Evolutionary conservation across 2,797 vertebrate species (phyloP).

Genomic region (Enoplosus armatus): DNA sequence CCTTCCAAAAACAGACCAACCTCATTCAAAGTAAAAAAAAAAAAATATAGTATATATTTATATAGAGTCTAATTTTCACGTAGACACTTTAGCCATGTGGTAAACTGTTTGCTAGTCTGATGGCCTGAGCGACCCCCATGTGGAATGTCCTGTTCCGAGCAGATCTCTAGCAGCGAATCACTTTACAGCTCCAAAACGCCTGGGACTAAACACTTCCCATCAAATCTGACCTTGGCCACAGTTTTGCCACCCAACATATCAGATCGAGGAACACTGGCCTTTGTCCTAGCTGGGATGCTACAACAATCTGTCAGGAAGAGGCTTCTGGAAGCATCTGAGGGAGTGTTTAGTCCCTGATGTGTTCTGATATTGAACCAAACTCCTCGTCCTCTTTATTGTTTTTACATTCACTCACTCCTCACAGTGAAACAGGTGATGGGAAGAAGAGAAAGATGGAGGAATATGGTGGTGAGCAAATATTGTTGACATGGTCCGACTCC

Average conservation of each 20-base stretch:
- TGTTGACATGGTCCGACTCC: slow-evolving; percentile 3
- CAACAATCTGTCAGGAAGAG: slow-evolving; percentile 10
- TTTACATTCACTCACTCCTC: slow-evolving; percentile 94
- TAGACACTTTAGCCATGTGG: slow-evolving; percentile 73
- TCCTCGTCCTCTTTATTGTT: slow-evolving; percentile 83
- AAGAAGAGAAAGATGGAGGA: slow-evolving; percentile 57
- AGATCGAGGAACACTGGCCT: slow-evolving; percentile 35
- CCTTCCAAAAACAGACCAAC: slow-evolving; percentile 46
- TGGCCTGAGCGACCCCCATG: slow-evolving; percentile 80
- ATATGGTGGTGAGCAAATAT: slow-evolving; percentile 85
- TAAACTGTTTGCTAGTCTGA: slow-evolving; percentile 62
- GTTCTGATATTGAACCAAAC: slow-evolving; percentile 88
- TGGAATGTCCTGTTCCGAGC: slow-evolving; percentile 96
- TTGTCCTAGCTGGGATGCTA: slow-evolving; percentile 24
- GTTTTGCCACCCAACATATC: slow-evolving; percentile 4
- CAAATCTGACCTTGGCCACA: slow-evolving; percentile 19
- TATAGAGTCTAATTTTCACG: slow-evolving; percentile 63
- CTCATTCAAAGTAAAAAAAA: slow-evolving; percentile 61
- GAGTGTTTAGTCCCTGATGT: slow-evolving; percentile 34
- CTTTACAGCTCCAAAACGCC: slow-evolving; percentile 50
- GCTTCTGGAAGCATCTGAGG: slow-evolving; percentile 41
- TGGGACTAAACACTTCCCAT: slow-evolving; percentile 29
- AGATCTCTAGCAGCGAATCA: slow-evolving; percentile 74
- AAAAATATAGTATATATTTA: slow-evolving; percentile 53
- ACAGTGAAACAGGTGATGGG: slow-evolving; percentile 95